phyloP scores from a whole-genome alignment of 2,113 vertebrate species.

The Cynocephalus volans region DNA sequence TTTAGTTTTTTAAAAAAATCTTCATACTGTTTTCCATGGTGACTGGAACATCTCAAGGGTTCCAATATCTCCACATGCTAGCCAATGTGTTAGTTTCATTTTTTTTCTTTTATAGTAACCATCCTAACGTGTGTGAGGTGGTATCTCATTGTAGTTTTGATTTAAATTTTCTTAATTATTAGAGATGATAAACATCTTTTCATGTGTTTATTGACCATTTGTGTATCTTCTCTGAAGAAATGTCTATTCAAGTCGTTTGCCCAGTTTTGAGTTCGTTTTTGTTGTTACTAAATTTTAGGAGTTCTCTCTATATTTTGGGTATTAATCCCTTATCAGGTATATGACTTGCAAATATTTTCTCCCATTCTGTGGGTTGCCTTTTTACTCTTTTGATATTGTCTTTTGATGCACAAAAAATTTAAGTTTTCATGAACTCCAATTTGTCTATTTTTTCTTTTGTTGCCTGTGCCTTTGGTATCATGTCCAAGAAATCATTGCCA shows the following conservation, averaged over 20 bases:
- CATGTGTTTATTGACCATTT: not conserved
- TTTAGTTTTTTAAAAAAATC: not conserved
- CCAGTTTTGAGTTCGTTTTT: not conserved
- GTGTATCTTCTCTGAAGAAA: not conserved
- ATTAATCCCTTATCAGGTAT: not conserved
- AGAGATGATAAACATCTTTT: not conserved
- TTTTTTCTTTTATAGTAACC: not conserved
- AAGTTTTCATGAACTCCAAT: not conserved
- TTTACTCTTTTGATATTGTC: not conserved
- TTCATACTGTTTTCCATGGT: not conserved
- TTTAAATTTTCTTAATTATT: not conserved
- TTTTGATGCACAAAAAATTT: not conserved
- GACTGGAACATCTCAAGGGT: not conserved
- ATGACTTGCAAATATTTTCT: not conserved
- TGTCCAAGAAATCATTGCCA: not conserved
- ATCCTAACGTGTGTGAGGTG: not conserved
- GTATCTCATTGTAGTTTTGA: not conserved
- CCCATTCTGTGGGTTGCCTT: not conserved
- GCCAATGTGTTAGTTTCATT: not conserved
- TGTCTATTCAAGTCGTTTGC: not conserved
- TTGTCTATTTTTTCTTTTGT: not conserved
- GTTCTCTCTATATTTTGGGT: not conserved
- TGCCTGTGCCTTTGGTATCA: not conserved
- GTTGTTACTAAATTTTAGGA: not conserved
- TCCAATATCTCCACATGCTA: not conserved